A percentile compares a stretch with the other conserved stretches of the same genome.
Conservation (phyloP, 2,113 vertebrate genomes). For the Trochalopteron elliotii region DNA sequence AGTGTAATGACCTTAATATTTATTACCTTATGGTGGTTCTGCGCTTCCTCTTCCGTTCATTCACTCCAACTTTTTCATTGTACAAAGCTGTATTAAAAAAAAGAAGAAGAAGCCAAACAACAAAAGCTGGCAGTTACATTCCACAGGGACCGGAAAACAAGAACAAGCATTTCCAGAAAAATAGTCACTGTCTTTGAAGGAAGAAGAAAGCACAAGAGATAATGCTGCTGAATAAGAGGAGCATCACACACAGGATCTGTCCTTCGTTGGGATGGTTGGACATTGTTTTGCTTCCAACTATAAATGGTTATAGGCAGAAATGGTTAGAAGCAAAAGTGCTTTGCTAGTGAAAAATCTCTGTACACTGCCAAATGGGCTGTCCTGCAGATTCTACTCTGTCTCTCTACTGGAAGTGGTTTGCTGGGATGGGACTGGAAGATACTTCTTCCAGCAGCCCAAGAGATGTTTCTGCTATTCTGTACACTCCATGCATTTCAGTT, state of each 20-base stretch:
- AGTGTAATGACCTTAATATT: background rate
- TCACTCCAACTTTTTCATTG: conserved; percentile 92
- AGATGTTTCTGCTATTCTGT: background rate
- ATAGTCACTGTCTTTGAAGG: background rate
- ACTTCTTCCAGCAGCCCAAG: background rate
- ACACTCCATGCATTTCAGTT: background rate
- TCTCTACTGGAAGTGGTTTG: background rate
- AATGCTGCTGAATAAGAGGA: background rate
- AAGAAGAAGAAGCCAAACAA: background rate
- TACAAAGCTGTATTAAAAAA: conserved; percentile 82
- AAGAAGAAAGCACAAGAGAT: background rate
- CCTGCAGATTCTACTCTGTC: background rate
- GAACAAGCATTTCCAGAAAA: background rate
- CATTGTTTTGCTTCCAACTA: background rate
- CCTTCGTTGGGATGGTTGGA: background rate
- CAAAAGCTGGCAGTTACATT: background rate
- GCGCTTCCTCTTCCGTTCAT: conserved; percentile 93
- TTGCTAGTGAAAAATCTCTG: background rate
- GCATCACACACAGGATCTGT: background rate
- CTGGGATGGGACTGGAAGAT: background rate
- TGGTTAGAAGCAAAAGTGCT: background rate
- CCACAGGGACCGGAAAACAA: background rate
- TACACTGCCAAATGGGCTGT: background rate
- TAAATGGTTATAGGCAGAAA: background rate
- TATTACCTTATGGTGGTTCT: conserved; percentile 96